Percentiles rank a stretch among this genome's conserved stretches.
Conservation (phyloP, 2,797 vertebrate genomes). For the Channa striata region DNA sequence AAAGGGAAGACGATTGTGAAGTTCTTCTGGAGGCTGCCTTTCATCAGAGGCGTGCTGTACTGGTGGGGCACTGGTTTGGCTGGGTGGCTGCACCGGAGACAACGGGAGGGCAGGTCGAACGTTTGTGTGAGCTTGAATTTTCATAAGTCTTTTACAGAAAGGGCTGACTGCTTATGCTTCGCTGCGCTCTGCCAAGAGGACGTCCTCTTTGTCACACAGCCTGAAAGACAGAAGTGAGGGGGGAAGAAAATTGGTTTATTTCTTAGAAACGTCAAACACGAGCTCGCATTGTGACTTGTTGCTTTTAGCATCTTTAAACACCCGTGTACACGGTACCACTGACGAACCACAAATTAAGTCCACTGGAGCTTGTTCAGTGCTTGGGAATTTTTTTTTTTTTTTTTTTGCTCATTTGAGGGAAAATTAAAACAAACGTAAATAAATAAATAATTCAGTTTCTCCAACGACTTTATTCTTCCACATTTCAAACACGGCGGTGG, state of each 20-base stretch:
- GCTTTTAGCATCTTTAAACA: slow-evolving; percentile 10
- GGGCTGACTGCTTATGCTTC: slow-evolving; percentile 28
- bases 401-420: slow-evolving; percentile 43
- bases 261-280: slow-evolving; percentile 11
- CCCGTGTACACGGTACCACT: slow-evolving; percentile 5
- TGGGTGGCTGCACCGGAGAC: slow-evolving; percentile 44
- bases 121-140: slow-evolving; percentile 61
- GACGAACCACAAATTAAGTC: slow-evolving; percentile 15
- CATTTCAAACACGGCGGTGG: slow-evolving; percentile 79
- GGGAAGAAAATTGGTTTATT: not conserved
- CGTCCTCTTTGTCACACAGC: slow-evolving; percentile 15
- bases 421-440: slow-evolving; percentile 77
- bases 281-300: slow-evolving; percentile 10
- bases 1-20: slow-evolving; percentile 84
- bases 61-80: slow-evolving; percentile 56
- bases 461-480: slow-evolving; percentile 73
- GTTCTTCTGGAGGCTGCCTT: slow-evolving; percentile 90
- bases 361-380: not conserved
- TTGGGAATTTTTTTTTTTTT: slow-evolving; percentile 33
- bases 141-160: slow-evolving; percentile 57
- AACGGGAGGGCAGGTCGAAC: slow-evolving; percentile 34
- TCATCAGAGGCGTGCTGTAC: slow-evolving; percentile 84
- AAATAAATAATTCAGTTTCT: slow-evolving; percentile 79
- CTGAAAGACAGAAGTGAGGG: slow-evolving; percentile 39
- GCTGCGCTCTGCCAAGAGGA: slow-evolving; percentile 28